Evolutionary conservation across 2,797 vertebrate genomes (phyloP), one percentile per base, ranked within the genome.

Genomic region (Phoeniculus purpureus): DNA sequence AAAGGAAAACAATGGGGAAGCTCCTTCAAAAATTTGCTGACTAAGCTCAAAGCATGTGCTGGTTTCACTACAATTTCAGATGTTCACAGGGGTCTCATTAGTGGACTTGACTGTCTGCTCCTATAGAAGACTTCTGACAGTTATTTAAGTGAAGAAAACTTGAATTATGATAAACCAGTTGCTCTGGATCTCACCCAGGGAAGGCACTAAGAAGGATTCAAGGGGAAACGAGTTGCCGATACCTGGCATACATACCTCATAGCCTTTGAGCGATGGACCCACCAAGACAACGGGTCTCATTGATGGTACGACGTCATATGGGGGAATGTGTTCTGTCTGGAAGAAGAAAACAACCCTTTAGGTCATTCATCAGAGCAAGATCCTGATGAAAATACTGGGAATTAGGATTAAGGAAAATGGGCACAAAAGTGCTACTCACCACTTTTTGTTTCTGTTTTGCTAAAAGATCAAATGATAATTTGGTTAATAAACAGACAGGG

Each of bases 401-500:
- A 61, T 40, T 3, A 7, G 20, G 9, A 76, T 40, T 18, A 66
- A 94, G 66, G 20, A 10, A 47, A 67, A 43, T 5, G n/a, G 45
- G 32, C 83, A 50, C 16, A 45, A 34, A 90, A 93, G 60, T 23
- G 61, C 61, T 87, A 99, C 99, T 99, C 96, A 99, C 99, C 98
- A 99, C 98, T 98, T 99, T 99, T 94, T 99, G 99, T 95, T 99
- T 99, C 97, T 99, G 99, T 97, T 99, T 99, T 92, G 98, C 99
- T 99, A 97, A 92, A 98, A 98, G 97, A 98, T 54, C 97, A 97
- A 98, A 96, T 3, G 89, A 97, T 85, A 97, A 90, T 72, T 91
- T 89, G 84, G 96, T 97, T 96, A 97, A 96, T 95, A 97, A 54
- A 47, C 29, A 78, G 50, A 76, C 43, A 12, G 26, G 10, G 37